Base-by-base conservation (phyloP, 2,113 vertebrate species). In the Sebastes schlegelii region DNA sequence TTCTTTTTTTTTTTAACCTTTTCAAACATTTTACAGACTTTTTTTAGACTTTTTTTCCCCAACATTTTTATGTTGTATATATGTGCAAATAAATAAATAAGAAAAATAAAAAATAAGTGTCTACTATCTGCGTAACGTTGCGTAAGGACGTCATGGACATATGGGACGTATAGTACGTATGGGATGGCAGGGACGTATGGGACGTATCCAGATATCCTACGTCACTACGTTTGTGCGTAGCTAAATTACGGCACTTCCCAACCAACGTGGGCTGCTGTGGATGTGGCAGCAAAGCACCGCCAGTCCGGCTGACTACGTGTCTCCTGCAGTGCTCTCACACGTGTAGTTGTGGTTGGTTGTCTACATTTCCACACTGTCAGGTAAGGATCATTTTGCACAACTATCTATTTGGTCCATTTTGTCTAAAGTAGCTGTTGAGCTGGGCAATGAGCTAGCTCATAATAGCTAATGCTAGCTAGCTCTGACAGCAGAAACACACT, bases 211-310 rank as follows among this genome's bases (percentile, higher is more conserved):
- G 17, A 61, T 16, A 45, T 34, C 10, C 0, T 80, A 48, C 89
- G 87, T 86, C 1, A 21, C 1, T 0, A 17, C 4, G 0, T 91
- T 86, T 9, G 68, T 74, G 92, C 84, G 88, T 92, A 16, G 48
- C 73, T 43, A n/a, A 0, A 0, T 46, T 45, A 2, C 23, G 10
- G n/a, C 34, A 1, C 72, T 74, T 51, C 60, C n/a, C 17, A 43
- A 21, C 46, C 68, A 90, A 77, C 84, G 90, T 92, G 89, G 75
- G 87, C 67, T 92, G 87, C 67, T 92, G 93, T 92, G 81, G 92
- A 94, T 93, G 93, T 94, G 93, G 93, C 92, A 93, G 77, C 68
- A 8, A 5, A 8, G 51, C 42, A 8, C 14, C 3, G 26, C 12
- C 65, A 10, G 58, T 8, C 65, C 26, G 14, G 8, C 58, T 71